Evolutionary conservation across 2,113 vertebrate species (phyloP), one percentile per base, ranked within the genome.

Genomic region (Poecile atricapillus): DNA sequence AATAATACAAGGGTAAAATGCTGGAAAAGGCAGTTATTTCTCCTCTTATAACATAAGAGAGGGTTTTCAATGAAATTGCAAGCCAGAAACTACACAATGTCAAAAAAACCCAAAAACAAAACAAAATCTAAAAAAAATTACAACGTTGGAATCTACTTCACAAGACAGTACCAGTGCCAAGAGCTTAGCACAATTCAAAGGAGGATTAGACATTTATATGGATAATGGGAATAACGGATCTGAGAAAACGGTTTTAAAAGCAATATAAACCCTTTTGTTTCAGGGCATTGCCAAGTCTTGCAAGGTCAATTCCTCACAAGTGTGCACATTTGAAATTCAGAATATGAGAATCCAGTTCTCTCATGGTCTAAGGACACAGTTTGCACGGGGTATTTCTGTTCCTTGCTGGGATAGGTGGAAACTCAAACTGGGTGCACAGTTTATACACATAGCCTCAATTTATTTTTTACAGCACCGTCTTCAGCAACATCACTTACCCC

Each of bases 141-240:
- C 35, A 58, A 1, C 0, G 0, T 65, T 90, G 83, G 75, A 93
- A 86, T 59, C 39, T 69, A 83, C 82, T 91, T 91, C 92, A 95
- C 30, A 83, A 86, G 74, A 89, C 39, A 62, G 64, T 46, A 53
- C 24, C 41, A 65, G 35, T 28, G 76, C 87, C 92, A 89, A 94
- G 31, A 88, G 79, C 23, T 94, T 90, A 92, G 52, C 68, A 63
- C 55, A 95, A 49, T 44, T 95, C 68, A 63, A 52, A 94, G 89
- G 77, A 73, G 68, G 75, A 94, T 95, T 93, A 95, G 63, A 92
- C 85, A 74, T 86, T 94, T 95, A 52, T 86, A 74, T 70, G 75
- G 70, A 83, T 86, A 94, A 93, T 81, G 68, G 79, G 64, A 92
- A 80, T 90, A 93, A 67, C 0, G 0, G 90, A 88, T 86, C 56